Percentiles rank a stretch among this genome's conserved stretches.
Evolutionary conservation across 2,113 vertebrate species (phyloP).

Genomic region (Pseudorasbora parva): DNA sequence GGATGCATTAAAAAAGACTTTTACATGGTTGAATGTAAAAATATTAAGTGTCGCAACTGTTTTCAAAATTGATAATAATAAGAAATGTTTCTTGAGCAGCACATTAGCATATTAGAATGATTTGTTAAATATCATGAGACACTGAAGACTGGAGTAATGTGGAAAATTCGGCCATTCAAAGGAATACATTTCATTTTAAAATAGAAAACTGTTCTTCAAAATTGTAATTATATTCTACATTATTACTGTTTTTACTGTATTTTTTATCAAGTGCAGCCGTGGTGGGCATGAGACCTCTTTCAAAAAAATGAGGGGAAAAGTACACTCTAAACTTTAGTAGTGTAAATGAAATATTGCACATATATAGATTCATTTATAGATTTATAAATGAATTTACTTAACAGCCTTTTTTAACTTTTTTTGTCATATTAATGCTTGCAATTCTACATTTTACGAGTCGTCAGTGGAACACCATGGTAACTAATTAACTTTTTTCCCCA

Average conservation of each 20-base stretch:
- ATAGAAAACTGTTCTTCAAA: no score
- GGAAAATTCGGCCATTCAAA: no score
- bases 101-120: neutral
- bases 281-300: neutral
- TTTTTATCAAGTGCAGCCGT: neutral
- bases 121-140: no score
- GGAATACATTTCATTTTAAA: no score
- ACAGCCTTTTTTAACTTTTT: neutral
- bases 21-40: neutral
- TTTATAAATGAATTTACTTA: no score
- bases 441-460: neutral
- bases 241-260: neutral
- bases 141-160: no score
- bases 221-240: neutral
- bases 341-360: neutral
- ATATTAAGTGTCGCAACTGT: neutral
- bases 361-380: no score
- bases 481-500: neutral
- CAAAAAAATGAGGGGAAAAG: neutral
- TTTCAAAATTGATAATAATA: neutral
- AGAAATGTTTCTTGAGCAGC: no score
- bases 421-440: neutral
- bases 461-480: neutral
- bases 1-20: neutral
- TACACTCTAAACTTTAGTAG: neutral